Evolutionary conservation across 2,113 vertebrate species (phyloP).

Genomic region (Zapus hudsonius): DNA sequence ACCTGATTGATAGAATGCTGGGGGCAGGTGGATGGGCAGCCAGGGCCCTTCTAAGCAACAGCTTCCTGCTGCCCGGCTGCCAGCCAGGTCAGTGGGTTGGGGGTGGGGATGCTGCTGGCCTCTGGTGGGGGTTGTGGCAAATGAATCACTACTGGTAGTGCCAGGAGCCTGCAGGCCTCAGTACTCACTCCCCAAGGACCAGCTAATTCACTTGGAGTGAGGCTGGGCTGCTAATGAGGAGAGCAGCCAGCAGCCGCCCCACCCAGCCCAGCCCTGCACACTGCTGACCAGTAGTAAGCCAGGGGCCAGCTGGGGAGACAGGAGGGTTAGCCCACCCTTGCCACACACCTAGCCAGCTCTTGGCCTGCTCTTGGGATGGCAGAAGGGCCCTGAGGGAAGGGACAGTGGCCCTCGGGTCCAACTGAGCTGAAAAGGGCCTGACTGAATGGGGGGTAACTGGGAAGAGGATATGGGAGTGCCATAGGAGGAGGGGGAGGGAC

Average conservation of each 20-base stretch:
- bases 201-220: conserved; percentile 64
- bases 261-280: background rate
- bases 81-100: background rate
- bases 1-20: background rate
- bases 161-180: conserved; percentile 78
- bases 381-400: background rate
- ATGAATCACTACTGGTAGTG: conserved; percentile 57
- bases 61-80: background rate
- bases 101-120: conserved; percentile 2
- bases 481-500: conserved; percentile 61
- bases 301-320: background rate
- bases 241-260: background rate
- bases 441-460: background rate
- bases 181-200: conserved; percentile 4
- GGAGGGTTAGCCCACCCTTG: background rate
- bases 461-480: background rate
- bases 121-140: background rate
- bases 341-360: background rate
- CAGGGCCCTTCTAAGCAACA: background rate
- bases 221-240: background rate
- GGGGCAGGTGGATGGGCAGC: conserved; percentile 37
- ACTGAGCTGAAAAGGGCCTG: background rate
- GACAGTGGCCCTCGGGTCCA: too few relatives aligned
- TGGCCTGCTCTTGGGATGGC: background rate
- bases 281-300: background rate